Conservation (phyloP, 35 echinoderm and acorn worm genomes). For the Strongylocentrotus purpuratus region DNA sequence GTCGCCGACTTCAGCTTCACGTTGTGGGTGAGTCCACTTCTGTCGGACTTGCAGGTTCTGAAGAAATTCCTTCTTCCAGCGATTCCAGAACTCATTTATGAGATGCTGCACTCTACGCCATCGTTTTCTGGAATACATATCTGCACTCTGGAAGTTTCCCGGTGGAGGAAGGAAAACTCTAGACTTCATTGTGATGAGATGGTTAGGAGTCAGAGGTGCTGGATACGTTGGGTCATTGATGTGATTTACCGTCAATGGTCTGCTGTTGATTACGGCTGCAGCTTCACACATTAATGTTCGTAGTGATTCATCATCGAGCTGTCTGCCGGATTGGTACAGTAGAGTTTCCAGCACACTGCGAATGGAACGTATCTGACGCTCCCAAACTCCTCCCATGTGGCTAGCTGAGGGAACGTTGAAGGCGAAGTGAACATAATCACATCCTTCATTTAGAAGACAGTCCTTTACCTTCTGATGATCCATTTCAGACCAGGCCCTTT, state of each 20-base stretch:
- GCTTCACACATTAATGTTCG: conserved; percentile 79
- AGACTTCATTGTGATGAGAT: conserved; percentile 72
- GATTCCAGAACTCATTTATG: conserved; percentile 52
- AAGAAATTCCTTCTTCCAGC: too few relatives aligned
- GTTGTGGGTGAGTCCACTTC: too few relatives aligned
- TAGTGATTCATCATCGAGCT: too few relatives aligned
- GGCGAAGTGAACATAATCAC: conserved; percentile 65
- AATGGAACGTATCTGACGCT: too few relatives aligned
- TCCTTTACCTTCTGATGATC: conserved; percentile 58
- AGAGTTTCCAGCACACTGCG: too few relatives aligned
- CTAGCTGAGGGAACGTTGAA: conserved; percentile 73
- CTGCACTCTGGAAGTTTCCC: conserved; percentile 33
- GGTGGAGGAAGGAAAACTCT: conserved; percentile 60
- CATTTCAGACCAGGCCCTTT: too few relatives aligned
- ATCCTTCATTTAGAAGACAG: conserved; percentile 44
- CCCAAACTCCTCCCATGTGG: too few relatives aligned
- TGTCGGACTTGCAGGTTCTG: too few relatives aligned
- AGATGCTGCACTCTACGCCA: conserved; percentile 66
- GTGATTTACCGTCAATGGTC: conserved; percentile 58
- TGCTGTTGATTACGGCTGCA: conserved; percentile 61
- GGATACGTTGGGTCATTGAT: conserved; percentile 66
- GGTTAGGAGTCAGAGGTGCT: conserved; percentile 76
- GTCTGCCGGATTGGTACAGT: too few relatives aligned
- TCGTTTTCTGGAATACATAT: conserved; percentile 52
- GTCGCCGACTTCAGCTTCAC: too few relatives aligned